A percentile compares a stretch with the other conserved stretches of the same genome.
Evolutionary conservation across 2,797 vertebrate genomes (phyloP).

Genomic region (Pseudocheirus occidentalis): DNA sequence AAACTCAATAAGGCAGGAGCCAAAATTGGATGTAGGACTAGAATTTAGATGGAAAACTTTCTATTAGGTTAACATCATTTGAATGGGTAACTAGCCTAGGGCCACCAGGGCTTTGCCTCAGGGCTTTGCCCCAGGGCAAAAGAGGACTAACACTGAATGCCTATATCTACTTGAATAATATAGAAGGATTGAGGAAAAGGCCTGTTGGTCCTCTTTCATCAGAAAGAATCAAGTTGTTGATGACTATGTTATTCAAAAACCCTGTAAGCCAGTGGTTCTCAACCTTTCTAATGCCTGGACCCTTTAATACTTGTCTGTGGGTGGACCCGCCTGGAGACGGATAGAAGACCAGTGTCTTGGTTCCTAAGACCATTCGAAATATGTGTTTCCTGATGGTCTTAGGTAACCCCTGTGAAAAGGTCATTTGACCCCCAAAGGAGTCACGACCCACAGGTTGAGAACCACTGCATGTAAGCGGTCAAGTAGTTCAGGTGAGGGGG

Average conservation of each 20-base stretch:
- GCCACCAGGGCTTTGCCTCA: neutral
- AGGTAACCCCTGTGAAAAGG: too few species aligned
- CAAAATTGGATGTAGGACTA: conserved; percentile 57
- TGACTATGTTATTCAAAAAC: neutral
- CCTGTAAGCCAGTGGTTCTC: too few species aligned
- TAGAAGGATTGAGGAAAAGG: neutral
- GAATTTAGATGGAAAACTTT: conserved; percentile 62
- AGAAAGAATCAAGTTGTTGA: neutral
- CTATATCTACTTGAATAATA: neutral
- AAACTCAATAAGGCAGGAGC: conserved; percentile 58
- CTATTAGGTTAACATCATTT: conserved; percentile 56
- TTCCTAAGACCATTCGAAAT: too few species aligned
- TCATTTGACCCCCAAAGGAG: too few species aligned
- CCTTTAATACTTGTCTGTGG: too few species aligned
- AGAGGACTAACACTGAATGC: neutral
- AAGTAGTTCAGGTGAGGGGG: neutral
- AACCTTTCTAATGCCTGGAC: too few species aligned
- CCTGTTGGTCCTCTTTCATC: neutral
- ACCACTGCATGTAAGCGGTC: too few species aligned
- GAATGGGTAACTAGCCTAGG: conserved; percentile 8
- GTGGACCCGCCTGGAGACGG: too few species aligned
- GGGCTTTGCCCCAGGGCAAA: neutral
- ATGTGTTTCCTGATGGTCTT: too few species aligned
- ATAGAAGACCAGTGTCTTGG: too few species aligned
- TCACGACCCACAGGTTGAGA: too few species aligned